These are phyloP conservation scores for Agrotis exclamationis DNA, from an alignment of 2,888 invertebrate genomes.

Conservation along the genomic window DNA sequence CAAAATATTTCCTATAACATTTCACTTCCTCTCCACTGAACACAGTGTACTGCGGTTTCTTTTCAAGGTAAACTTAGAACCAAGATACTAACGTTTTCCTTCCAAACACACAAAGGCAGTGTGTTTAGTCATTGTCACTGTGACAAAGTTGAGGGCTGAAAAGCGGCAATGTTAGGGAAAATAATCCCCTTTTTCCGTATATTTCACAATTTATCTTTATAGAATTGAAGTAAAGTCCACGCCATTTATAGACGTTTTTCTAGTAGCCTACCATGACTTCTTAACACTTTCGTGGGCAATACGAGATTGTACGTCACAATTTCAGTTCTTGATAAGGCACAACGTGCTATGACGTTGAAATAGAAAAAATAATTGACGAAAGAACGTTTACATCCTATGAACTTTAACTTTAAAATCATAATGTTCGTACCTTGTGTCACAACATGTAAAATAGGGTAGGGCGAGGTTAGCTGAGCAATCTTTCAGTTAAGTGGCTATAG, in stretches of 20 bases:
- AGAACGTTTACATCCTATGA: too few species aligned
- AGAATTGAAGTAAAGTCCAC: neutral
- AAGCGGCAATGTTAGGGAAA: neutral
- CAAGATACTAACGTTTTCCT: constrained; percentile 1
- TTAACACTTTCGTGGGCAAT: too few species aligned
- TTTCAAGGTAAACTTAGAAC: neutral
- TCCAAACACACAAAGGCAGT: constrained; percentile 11
- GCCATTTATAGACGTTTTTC: neutral
- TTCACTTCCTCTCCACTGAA: constrained; percentile 5
- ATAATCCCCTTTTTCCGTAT: neutral
- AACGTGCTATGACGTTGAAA: too few species aligned
- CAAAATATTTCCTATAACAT: neutral
- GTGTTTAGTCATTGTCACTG: constrained; percentile 17
- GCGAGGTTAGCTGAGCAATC: too few species aligned
- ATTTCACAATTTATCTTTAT: neutral
- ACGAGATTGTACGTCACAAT: too few species aligned
- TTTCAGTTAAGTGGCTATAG: too few species aligned
- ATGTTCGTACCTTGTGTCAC: too few species aligned
- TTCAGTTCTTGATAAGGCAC: too few species aligned
- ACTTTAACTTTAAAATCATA: too few species aligned
- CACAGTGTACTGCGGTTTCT: neutral
- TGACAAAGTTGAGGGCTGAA: constrained; percentile 2
- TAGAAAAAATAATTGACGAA: too few species aligned
- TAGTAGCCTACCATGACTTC: too few species aligned
- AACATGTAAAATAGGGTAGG: too few species aligned